phyloP scores from a whole-genome alignment of 2,113 vertebrate genomes.

The Dromas ardeola region DNA sequence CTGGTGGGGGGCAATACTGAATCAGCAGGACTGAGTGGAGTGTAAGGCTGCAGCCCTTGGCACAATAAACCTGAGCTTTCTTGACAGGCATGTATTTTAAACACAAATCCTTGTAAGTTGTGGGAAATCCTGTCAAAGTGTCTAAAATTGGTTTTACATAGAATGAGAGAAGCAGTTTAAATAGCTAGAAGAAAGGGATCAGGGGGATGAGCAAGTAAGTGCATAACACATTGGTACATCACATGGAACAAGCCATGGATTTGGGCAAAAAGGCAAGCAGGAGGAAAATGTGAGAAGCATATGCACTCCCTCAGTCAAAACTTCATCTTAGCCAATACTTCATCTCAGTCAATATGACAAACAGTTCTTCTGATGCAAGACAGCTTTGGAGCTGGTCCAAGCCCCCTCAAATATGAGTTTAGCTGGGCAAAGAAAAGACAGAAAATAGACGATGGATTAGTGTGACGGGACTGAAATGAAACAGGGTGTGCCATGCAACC shows the following conservation, averaged over 20 bases:
- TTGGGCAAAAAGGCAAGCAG: neutral
- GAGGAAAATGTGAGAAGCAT: neutral
- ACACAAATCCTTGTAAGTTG: neutral
- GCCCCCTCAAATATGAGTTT: neutral
- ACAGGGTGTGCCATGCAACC: neutral
- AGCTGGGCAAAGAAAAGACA: neutral
- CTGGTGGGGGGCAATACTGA: accelerated
- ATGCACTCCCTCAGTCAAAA: neutral
- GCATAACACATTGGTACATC: neutral
- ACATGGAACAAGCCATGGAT: neutral
- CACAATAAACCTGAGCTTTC: neutral
- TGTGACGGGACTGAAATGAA: neutral
- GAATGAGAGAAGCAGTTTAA: neutral
- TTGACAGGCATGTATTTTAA: neutral
- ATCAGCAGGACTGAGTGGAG: neutral
- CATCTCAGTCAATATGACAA: neutral
- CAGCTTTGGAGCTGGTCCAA: neutral
- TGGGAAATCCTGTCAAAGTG: slow-evolving; percentile 1
- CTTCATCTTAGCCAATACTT: neutral
- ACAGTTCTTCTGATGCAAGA: neutral
- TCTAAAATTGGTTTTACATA: neutral
- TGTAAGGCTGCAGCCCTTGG: neutral
- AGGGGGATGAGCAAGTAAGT: neutral
- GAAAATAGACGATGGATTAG: neutral
- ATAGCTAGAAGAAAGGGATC: neutral